Conservation (phyloP, 2,888 invertebrate species). For the Drosophila pseudotakahashii region DNA sequence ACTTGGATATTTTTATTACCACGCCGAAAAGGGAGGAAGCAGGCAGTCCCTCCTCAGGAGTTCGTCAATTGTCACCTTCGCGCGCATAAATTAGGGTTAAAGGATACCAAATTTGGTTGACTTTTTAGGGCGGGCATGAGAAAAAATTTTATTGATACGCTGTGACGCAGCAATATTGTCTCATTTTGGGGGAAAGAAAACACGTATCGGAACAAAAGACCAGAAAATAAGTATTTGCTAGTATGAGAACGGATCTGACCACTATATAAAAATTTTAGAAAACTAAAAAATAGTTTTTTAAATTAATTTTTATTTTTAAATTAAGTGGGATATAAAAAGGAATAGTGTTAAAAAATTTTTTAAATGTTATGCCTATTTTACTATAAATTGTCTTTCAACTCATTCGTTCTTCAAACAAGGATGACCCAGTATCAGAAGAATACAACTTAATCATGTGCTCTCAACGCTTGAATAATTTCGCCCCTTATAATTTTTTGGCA, state of each 20-base stretch:
- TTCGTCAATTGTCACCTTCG: conserved; percentile 79
- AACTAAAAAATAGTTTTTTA: too few relatives aligned
- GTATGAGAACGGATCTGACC: not conserved
- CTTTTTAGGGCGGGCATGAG: conserved; percentile 54
- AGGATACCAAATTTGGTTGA: conserved; percentile 45
- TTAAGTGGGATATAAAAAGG: too few relatives aligned
- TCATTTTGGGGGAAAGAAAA: conserved; percentile 21
- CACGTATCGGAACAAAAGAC: conserved; percentile 9
- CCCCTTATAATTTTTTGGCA: not conserved
- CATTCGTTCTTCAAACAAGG: not conserved
- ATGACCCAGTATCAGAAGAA: not conserved
- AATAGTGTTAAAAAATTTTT: not conserved
- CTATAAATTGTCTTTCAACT: too few relatives aligned
- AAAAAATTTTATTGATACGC: conserved; percentile 71
- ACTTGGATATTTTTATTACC: conserved; percentile 81
- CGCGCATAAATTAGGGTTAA: conserved; percentile 81
- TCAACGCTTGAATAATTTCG: not conserved
- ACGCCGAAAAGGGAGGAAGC: conserved; percentile 25
- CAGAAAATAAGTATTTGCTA: not conserved
- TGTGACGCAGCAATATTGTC: conserved; percentile 60
- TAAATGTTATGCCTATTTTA: too few relatives aligned
- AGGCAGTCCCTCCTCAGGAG: conserved; percentile 38
- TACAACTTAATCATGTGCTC: conserved; percentile 1
- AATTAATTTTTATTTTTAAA: too few relatives aligned
- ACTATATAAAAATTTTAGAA: not conserved